Percentiles rank a stretch among this genome's conserved stretches.
These are phyloP conservation scores for Hypothenemus hampei DNA, from an alignment of 1,140 invertebrate species.

Conservation along the genomic window DNA sequence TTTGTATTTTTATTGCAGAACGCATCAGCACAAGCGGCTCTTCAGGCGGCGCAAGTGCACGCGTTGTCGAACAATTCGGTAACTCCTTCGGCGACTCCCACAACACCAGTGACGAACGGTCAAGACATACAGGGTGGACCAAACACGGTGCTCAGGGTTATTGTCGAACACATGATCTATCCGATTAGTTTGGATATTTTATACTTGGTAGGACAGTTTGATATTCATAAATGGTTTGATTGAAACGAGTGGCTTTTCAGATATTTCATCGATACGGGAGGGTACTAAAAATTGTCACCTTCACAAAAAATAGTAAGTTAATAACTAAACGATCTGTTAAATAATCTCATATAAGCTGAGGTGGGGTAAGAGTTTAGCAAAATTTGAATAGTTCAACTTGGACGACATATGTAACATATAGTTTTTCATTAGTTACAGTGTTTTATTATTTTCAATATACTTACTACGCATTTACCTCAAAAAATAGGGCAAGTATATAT, in stretches of 20 bases:
- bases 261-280: conserved; percentile 98
- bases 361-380: too few relatives aligned
- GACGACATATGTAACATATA: too few relatives aligned
- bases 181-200: conserved; percentile 96
- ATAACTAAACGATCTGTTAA: background rate
- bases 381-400: too few relatives aligned
- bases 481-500: too few relatives aligned
- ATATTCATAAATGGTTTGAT: too few relatives aligned
- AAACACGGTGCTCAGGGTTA: conserved; percentile 94
- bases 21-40: conserved; percentile 70
- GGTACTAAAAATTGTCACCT: conserved; percentile 98
- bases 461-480: too few relatives aligned
- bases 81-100: conserved; percentile 47
- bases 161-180: conserved; percentile 97
- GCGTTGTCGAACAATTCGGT: conserved; percentile 50
- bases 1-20: conserved; percentile 51
- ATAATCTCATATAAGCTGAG: background rate
- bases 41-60: conserved; percentile 74
- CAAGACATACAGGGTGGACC: conserved; percentile 83
- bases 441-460: too few relatives aligned
- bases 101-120: conserved; percentile 44
- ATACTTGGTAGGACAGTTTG: conserved; percentile 63
- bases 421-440: too few relatives aligned
- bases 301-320: conserved; percentile 97
- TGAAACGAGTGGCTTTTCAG: too few relatives aligned